A percentile compares a stretch with the other conserved stretches of the same genome.
Evolutionary conservation across 2,113 vertebrate species (phyloP).

Genomic region (Bostrychus sinensis): DNA sequence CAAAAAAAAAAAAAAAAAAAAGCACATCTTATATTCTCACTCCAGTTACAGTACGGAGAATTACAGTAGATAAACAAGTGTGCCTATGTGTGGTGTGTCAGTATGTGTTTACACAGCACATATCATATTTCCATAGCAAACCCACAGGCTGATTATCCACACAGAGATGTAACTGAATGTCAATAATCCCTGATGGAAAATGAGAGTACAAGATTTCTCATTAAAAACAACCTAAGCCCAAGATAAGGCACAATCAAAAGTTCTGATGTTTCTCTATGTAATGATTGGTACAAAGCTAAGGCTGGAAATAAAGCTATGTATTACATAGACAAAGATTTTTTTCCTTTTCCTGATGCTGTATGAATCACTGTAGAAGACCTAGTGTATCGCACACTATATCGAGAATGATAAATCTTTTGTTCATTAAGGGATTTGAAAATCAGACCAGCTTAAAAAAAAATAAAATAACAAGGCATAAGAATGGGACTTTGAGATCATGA

Average conservation of each 20-base stretch:
- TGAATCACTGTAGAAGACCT: too few relatives aligned
- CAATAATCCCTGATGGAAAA: slow-evolving; percentile 62
- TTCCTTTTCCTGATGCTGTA: too few relatives aligned
- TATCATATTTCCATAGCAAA: slow-evolving; percentile 43
- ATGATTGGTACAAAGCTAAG: background rate
- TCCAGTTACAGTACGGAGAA: slow-evolving; percentile 45
- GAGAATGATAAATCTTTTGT: too few relatives aligned
- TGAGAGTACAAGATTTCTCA: slow-evolving; percentile 59
- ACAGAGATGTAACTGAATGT: slow-evolving; percentile 57
- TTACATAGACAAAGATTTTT: too few relatives aligned
- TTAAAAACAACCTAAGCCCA: slow-evolving; percentile 63
- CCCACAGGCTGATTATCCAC: slow-evolving; percentile 56
- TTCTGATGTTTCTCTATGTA: slow-evolving; percentile 47
- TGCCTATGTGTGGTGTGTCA: slow-evolving; percentile 1
- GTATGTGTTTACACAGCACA: slow-evolving; percentile 30
- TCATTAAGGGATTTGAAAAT: too few relatives aligned
- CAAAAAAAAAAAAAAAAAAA: slow-evolving; percentile 24
- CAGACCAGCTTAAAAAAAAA: background rate
- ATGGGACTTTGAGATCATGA: background rate
- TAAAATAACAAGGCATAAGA: background rate
- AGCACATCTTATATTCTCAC: slow-evolving; percentile 54
- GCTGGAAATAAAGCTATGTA: too few relatives aligned
- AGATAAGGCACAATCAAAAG: slow-evolving; percentile 65
- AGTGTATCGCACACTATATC: too few relatives aligned
- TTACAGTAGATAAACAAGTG: slow-evolving; percentile 50